Base-by-base conservation (phyloP, 2,113 vertebrate genomes). In the Cygnus atratus region DNA sequence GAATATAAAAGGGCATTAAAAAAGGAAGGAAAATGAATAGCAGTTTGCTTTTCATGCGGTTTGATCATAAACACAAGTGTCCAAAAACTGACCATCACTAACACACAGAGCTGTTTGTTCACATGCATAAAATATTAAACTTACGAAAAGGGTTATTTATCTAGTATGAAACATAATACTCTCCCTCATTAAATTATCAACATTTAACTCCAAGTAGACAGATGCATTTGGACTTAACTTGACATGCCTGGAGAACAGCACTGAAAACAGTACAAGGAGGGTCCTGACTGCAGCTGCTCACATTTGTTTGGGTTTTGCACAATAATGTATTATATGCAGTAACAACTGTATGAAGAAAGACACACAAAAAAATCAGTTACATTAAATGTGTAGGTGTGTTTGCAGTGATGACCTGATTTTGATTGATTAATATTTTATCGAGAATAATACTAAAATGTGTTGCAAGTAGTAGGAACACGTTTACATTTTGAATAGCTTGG, bases 201-300 rank as follows among this genome's bases (percentile, higher is more conserved):
- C 73, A 61, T 96, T 92, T 96, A 93, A 92, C 43, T 97, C 35
- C 83, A 82, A 72, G 50, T 33, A 84, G 79, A 91, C 62, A 96
- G 92, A 93, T 63, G 68, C 54, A 71, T 80, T 94, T 94, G 78
- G 52, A 81, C 92, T 93, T 87, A 67, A 67, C 58, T 95, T 95
- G 65, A 93, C 39, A 13, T 79, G 25, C 83, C 92, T 92, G 50
- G 12, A 94, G 73, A 93, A 21, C 58, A 82, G 92, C 37, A 41
- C 16, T 61, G 29, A 84, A 88, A 85, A 94, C 73, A 92, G 43
- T 87, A 74, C 83, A 91, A 44, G 59, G 87, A 94, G 72, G 70
- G 57, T 87, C 52, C 87, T 91, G 62, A 93, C 78, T 95, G 83
- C 66, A 95, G 62, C 68, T 91, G 66, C 48, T 62, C 54, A 33